Conservation (phyloP, 64 coral and sea anemone species). For the Montipora sp. region DNA sequence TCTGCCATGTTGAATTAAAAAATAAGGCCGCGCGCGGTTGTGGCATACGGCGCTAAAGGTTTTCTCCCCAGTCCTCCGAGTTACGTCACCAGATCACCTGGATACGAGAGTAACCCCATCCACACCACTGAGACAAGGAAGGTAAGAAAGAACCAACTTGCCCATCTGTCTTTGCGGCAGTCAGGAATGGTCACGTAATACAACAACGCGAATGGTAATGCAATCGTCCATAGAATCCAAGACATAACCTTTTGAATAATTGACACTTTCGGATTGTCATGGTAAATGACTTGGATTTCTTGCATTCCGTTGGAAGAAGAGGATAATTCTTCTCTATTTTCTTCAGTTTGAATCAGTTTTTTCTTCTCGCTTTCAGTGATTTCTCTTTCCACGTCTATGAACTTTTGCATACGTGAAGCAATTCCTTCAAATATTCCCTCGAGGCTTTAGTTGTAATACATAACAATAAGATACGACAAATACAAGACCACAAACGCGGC, state of each 20-base stretch:
- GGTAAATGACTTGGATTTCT: conserved; percentile 2
- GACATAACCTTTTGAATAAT: conserved; percentile 45
- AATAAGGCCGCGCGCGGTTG: too few species aligned
- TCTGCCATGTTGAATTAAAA: too few species aligned
- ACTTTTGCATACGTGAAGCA: not conserved
- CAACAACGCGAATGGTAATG: conserved; percentile 48
- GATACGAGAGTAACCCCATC: conserved; percentile 86
- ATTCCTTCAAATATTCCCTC: conserved; percentile 23
- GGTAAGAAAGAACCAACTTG: conserved; percentile 63
- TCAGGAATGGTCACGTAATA: conserved; percentile 87
- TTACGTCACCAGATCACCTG: too few species aligned
- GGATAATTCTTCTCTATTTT: not conserved
- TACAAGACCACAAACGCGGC: conserved; percentile 71
- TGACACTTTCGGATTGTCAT: conserved; percentile 36
- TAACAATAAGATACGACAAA: conserved; percentile 73
- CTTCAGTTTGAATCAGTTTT: not conserved
- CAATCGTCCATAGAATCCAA: conserved; percentile 53
- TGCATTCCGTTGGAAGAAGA: not conserved
- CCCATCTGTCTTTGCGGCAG: conserved; percentile 79
- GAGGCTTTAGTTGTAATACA: conserved; percentile 80
- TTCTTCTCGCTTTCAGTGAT: not conserved
- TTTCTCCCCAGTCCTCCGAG: too few species aligned
- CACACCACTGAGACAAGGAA: conserved; percentile 79
- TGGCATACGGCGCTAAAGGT: too few species aligned
- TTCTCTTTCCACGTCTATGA: not conserved